A percentile compares a stretch with the other conserved stretches of the same genome.
These are phyloP conservation scores for Archivesica marissinica DNA, from an alignment of 1,140 invertebrate genomes.

Conservation along the genomic window DNA sequence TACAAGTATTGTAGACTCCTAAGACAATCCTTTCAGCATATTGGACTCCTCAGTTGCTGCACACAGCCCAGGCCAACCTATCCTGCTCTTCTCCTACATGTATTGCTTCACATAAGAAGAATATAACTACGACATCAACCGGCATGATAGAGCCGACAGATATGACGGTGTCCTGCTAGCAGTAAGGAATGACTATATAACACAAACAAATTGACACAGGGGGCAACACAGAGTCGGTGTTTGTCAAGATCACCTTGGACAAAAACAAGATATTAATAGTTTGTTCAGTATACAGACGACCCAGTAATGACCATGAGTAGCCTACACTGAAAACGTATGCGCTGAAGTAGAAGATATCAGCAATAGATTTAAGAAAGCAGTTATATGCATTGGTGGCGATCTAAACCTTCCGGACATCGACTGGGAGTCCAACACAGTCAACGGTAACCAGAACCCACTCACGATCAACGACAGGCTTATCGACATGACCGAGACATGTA, in stretches of 20 bases:
- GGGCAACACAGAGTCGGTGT: background rate
- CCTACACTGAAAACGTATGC: background rate
- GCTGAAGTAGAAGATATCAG: background rate
- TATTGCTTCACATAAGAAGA: too few species aligned
- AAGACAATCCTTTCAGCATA: too few species aligned
- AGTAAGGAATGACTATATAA: background rate
- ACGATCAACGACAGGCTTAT: background rate
- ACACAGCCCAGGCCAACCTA: too few species aligned
- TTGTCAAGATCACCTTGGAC: constrained; percentile 10
- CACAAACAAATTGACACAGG: background rate
- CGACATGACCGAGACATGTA: background rate
- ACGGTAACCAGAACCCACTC: background rate
- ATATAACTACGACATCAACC: background rate
- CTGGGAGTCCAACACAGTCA: background rate
- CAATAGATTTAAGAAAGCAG: background rate
- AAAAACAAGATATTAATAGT: background rate
- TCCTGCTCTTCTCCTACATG: too few species aligned
- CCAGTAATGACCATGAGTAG: background rate
- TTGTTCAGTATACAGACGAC: background rate
- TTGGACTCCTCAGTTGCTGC: too few species aligned
- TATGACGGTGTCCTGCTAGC: constrained; percentile 47
- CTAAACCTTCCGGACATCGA: constrained; percentile 48
- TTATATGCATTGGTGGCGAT: constrained; percentile 47
- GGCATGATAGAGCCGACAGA: constrained; percentile 30
- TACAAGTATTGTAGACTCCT: too few species aligned